Base-by-base conservation (phyloP, 2,113 vertebrate species). In the Mastomys natalensis region DNA sequence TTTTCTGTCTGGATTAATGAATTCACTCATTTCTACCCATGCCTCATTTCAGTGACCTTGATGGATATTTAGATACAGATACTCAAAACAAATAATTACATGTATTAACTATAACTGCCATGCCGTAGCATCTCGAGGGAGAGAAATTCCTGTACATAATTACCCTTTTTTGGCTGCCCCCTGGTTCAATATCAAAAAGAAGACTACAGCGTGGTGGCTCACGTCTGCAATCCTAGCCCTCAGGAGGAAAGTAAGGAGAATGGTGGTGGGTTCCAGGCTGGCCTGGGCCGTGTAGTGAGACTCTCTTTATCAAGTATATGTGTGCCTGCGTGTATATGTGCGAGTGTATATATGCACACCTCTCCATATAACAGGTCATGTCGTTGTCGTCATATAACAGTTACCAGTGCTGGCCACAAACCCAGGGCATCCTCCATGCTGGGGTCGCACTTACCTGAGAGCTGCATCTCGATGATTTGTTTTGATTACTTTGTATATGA, bases 1-100 rank as follows among this genome's bases (percentile, higher is more conserved):
- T 37, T 7, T 37, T 29, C n/a, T 84, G 70, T 43, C 64, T 45
- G 0, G 3, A 29, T 43, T 5, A 13, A 19, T 48, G 43, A 87
- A 5, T n/a, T 87, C 43, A 68, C 22, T 16, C 13, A 10, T 15
- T 55, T 72, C 29, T 22, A 4, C 9, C 76, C 5, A 16, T 53
- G 40, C 76, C 92, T 51, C 10, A 22, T 7, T 1, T 1, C 12
- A 5, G 29, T 12, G 2, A 21, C 51, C 15, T 64, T 43, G 31
- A 29, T 90, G 51, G n/a, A 43, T 34, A 26, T 70, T 93, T 88
- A 85, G 64, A 96, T 31, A 76, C 82, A 84, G 51, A 82, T 29
- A 82, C 43, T 82, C 48, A 60, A 77, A 92, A 37, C 7, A 70
- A 82, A 34, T 43, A 34, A 43, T 51, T 76, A 3, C 1, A 6